Evolutionary conservation across 2,113 vertebrate species (phyloP).

Genomic region (Mus musculus): DNA sequence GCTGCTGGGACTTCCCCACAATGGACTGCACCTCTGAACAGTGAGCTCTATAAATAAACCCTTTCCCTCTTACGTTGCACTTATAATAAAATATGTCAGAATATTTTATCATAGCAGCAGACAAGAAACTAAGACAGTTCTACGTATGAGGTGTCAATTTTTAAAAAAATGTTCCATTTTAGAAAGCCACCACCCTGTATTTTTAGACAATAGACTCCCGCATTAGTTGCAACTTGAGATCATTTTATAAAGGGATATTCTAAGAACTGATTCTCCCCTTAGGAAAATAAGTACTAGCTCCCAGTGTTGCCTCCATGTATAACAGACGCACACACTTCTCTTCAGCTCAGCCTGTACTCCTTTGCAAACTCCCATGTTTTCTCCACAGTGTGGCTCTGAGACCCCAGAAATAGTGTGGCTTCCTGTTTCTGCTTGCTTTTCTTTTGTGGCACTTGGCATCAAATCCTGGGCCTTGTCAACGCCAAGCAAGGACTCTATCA

Average conservation of each 20-base stretch:
- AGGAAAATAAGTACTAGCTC: neutral
- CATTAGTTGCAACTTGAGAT: neutral
- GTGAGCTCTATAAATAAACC: neutral
- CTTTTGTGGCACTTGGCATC: neutral
- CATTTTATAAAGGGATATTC: neutral
- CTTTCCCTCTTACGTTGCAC: too few species aligned
- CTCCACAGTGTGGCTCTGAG: neutral
- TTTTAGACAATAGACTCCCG: neutral
- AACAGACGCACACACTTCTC: neutral
- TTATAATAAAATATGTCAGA: too few species aligned
- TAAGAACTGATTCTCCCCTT: neutral
- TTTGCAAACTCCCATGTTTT: constrained; percentile 9
- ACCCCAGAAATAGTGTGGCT: neutral
- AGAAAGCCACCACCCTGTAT: neutral
- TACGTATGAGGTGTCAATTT: neutral
- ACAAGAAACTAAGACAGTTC: neutral
- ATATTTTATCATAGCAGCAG: neutral
- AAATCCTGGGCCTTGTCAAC: neutral
- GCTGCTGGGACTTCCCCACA: neutral
- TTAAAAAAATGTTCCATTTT: neutral
- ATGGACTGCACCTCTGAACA: neutral
- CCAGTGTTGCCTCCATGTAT: neutral
- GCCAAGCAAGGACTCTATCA: neutral
- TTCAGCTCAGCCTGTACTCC: neutral
- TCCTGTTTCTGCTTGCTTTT: neutral